phyloP scores from a whole-genome alignment of 1,140 invertebrate species.

The Rhyacophila brunnea region DNA sequence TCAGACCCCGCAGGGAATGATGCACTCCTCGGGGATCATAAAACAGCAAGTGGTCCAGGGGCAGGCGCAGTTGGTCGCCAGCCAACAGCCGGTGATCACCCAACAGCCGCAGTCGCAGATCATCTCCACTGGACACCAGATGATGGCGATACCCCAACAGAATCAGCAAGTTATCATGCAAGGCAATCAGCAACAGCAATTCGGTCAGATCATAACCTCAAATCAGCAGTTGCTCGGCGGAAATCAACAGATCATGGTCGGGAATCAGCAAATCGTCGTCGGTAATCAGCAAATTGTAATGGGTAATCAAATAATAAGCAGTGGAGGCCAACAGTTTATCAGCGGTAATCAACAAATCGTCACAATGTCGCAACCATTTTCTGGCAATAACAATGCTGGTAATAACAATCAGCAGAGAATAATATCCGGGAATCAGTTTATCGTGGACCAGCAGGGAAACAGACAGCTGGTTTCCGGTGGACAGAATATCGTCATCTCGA shows the following conservation, averaged over 20 bases:
- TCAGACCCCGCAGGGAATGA: constrained; percentile 13
- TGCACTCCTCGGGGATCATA: constrained; percentile 25
- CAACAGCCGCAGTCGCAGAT: constrained; percentile 48
- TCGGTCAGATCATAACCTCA: constrained; percentile 38
- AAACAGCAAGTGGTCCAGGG: constrained; percentile 54
- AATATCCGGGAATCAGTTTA: constrained; percentile 14
- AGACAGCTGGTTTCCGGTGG: constrained; percentile 18
- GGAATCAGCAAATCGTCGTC: constrained; percentile 41
- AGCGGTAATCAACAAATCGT: constrained; percentile 20
- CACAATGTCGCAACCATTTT: constrained; percentile 15
- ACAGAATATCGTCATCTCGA: constrained; percentile 29
- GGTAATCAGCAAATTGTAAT: constrained; percentile 43
- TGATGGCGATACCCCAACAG: constrained; percentile 45
- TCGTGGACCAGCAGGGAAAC: constrained; percentile 32
- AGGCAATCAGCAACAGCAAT: constrained; percentile 40
- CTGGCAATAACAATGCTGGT: constrained; percentile 6
- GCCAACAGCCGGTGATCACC: constrained; percentile 53
- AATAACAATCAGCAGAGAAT: not conserved
- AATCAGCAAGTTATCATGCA: constrained; percentile 48
- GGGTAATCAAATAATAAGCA: constrained; percentile 21
- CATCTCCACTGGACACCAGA: constrained; percentile 39
- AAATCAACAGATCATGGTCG: constrained; percentile 18
- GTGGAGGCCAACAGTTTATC: constrained; percentile 22
- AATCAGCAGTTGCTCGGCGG: constrained; percentile 39
- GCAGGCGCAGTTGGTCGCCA: constrained; percentile 47